These are phyloP conservation scores for Onychomys leucogaster DNA, from an alignment of 2,797 vertebrate species.

Conservation along the genomic window DNA sequence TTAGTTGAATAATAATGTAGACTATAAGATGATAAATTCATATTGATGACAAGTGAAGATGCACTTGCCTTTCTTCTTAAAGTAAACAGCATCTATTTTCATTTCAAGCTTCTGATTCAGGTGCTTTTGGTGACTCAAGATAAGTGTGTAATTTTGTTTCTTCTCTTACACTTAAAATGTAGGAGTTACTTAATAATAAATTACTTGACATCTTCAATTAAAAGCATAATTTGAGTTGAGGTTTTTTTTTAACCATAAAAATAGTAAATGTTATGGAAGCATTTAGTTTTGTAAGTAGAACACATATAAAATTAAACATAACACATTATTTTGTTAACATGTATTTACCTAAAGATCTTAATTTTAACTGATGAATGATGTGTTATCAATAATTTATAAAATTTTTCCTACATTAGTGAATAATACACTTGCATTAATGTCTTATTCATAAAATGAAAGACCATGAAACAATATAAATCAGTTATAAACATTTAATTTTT, in stretches of 20 bases:
- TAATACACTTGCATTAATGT: background rate
- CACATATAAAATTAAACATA: background rate
- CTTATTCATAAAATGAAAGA: background rate
- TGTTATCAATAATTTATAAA: background rate
- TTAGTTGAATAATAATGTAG: background rate
- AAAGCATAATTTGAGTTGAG: background rate
- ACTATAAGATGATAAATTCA: background rate
- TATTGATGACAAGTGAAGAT: background rate
- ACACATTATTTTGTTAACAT: conserved; percentile 62
- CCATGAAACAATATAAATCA: background rate
- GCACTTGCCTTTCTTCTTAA: background rate
- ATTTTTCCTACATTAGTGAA: background rate
- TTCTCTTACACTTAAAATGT: background rate
- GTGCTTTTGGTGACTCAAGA: background rate
- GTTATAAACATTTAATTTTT: background rate
- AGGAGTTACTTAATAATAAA: background rate
- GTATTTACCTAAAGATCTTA: conserved; percentile 61
- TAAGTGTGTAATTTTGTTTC: background rate
- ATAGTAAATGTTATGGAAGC: conserved; percentile 55
- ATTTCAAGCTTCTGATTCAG: background rate
- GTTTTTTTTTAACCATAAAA: background rate
- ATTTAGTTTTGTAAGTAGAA: background rate
- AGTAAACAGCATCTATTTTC: background rate
- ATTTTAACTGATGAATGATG: background rate
- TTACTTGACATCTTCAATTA: background rate